These are phyloP conservation scores for Coregonus sp. DNA, from an alignment of 2,797 vertebrate genomes.

Conservation along the genomic window DNA sequence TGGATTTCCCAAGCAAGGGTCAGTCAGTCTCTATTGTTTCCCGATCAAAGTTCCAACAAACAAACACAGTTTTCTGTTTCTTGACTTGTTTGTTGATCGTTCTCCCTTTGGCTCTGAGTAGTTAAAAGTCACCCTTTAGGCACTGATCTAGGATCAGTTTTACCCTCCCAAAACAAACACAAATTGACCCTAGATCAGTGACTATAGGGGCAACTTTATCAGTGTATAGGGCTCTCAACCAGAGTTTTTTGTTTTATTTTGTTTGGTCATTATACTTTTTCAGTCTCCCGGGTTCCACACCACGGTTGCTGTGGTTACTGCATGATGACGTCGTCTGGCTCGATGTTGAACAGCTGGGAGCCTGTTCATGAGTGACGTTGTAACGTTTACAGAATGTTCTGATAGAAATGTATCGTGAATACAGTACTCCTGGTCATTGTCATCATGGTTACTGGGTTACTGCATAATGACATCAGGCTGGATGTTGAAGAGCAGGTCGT, in stretches of 20 bases:
- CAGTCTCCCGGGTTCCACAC: neutral
- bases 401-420: neutral
- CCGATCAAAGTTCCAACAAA: neutral
- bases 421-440: neutral
- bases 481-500: slow-evolving; percentile 92
- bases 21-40: neutral
- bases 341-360: slow-evolving; percentile 80
- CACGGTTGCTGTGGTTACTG: slow-evolving; percentile 61
- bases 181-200: slow-evolving; percentile 2
- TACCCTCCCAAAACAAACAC: neutral
- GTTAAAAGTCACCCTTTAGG: neutral
- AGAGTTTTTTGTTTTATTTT: neutral
- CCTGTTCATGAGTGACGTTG: neutral
- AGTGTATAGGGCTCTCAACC: neutral
- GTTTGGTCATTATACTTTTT: neutral
- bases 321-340: slow-evolving; percentile 85
- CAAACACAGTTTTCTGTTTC: slow-evolving; percentile 1
- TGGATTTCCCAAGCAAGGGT: neutral
- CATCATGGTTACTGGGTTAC: slow-evolving; percentile 42
- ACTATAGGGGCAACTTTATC: neutral
- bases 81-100: neutral
- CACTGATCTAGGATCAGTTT: neutral
- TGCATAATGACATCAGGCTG: slow-evolving; percentile 89
- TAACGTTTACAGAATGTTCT: neutral
- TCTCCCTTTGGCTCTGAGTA: neutral